Base-by-base conservation (phyloP, 2,797 vertebrate genomes). In the Enteromius treurensis region DNA sequence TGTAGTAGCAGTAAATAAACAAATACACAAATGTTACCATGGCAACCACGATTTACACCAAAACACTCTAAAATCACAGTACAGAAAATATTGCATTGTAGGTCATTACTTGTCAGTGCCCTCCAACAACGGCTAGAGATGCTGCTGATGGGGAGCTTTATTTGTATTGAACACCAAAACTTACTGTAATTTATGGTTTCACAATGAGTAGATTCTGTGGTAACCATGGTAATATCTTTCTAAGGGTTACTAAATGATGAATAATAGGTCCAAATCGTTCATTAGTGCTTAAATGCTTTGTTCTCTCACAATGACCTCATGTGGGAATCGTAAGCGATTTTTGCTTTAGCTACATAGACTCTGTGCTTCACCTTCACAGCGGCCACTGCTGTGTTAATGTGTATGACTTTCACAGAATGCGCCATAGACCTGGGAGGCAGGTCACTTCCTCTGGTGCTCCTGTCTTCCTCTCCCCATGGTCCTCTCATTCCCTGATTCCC, bases 351-450 rank as follows among this genome's bases (percentile, higher is more conserved):
- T 77, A 60, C 64, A 69, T 76, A 23, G 62, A 83, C 51, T 76
- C 37, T 1, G 29, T 62, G 82, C 82, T 83, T 83, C 82, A 83
- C 82, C 83, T 83, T 83, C 82, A 84, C 45, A 64, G 47, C 71
- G 71, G 65, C 58, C 68, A 67, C 58, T 81, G 80, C 74, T 84
- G 86, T 85, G 82, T 75, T 75, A 83, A 85, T 71, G 80, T 86
- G 83, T 62, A 81, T 84, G 73, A 85, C 86, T 80, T 81, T 83
- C 77, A 83, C 23, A 71, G 71, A 81, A 76, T 80, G 45, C 45
- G 67, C 73, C 40, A 62, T 45, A 73, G 83, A 67, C 75, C 68
- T 79, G 75, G 85, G 53, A 79, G 84, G 77, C 80, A 68, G 53
- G 82, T 87, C 64, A 71, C 73, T 79, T 80, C 80, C 71, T 78